These are phyloP conservation scores for Sialis fuliginosa DNA, from an alignment of 2,888 invertebrate genomes.

Conservation along the genomic window DNA sequence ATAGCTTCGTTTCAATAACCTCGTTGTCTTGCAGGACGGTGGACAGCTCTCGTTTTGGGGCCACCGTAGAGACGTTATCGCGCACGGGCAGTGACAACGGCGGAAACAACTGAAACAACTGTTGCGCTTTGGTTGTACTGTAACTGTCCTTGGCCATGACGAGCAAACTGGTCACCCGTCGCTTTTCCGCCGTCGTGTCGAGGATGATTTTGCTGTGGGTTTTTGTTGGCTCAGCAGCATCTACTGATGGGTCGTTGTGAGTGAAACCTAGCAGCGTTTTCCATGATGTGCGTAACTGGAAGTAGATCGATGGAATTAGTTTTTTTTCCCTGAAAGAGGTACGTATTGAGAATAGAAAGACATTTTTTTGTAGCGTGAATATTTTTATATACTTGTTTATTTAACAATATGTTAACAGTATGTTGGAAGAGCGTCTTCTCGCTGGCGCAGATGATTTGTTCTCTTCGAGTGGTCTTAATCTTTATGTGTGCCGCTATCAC, in stretches of 20 bases:
- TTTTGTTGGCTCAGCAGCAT: background rate
- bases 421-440: too few relatives aligned
- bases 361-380: too few relatives aligned
- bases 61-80: background rate
- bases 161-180: background rate
- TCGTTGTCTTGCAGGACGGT: background rate
- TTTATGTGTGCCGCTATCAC: too few relatives aligned
- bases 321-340: too few relatives aligned
- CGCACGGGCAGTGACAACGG: background rate
- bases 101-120: constrained; percentile 1
- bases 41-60: background rate
- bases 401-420: too few relatives aligned
- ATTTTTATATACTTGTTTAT: too few relatives aligned
- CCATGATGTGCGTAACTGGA: constrained; percentile 3
- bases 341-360: too few relatives aligned
- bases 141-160: background rate
- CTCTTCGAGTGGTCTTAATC: too few relatives aligned
- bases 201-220: background rate
- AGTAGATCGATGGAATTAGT: background rate
- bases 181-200: background rate
- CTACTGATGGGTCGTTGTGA: background rate
- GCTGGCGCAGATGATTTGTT: too few relatives aligned
- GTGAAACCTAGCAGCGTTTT: background rate
- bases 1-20: background rate
- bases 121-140: background rate